Evolutionary conservation across 1,140 invertebrate species (phyloP).

Genomic region (Lepidostoma basale): DNA sequence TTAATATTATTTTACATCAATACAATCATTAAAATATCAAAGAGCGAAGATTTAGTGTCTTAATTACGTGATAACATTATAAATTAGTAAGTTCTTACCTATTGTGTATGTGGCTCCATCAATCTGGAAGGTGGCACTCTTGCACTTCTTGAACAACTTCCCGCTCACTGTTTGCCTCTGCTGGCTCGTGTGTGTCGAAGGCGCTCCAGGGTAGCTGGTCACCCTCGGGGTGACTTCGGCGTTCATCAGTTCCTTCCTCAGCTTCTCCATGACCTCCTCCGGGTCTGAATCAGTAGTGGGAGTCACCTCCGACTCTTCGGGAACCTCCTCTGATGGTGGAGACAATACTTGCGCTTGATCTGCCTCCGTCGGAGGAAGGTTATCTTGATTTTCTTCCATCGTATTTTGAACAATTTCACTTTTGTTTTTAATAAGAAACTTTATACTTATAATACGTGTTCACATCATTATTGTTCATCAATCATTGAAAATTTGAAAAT

Average conservation of each 20-base stretch:
- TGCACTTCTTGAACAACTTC: conserved; percentile 75
- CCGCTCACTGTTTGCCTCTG: conserved; percentile 59
- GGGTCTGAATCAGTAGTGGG: conserved; percentile 34
- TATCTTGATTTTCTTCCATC: conserved; percentile 9
- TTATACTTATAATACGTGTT: too few species aligned
- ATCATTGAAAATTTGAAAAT: too few species aligned
- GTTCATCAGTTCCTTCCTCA: conserved; percentile 35
- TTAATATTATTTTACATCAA: too few species aligned
- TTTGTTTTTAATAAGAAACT: too few species aligned
- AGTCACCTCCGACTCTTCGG: conserved; percentile 7
- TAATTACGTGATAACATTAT: not conserved
- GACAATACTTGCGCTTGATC: not conserved
- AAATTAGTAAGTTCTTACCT: too few species aligned
- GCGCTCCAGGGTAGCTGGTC: conserved; percentile 36
- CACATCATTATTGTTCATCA: too few species aligned
- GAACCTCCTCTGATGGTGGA: not conserved
- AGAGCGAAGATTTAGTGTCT: not conserved
- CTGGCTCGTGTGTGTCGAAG: conserved; percentile 55
- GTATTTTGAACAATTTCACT: not conserved
- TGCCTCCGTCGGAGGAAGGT: not conserved
- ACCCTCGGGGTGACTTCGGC: not conserved
- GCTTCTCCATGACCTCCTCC: conserved; percentile 31
- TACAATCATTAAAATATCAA: too few species aligned
- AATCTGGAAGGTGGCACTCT: conserved; percentile 78
- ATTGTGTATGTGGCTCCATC: conserved; percentile 80